phyloP scores from a whole-genome alignment of 2,113 vertebrate species.

The Gasterosteus aculeatus region DNA sequence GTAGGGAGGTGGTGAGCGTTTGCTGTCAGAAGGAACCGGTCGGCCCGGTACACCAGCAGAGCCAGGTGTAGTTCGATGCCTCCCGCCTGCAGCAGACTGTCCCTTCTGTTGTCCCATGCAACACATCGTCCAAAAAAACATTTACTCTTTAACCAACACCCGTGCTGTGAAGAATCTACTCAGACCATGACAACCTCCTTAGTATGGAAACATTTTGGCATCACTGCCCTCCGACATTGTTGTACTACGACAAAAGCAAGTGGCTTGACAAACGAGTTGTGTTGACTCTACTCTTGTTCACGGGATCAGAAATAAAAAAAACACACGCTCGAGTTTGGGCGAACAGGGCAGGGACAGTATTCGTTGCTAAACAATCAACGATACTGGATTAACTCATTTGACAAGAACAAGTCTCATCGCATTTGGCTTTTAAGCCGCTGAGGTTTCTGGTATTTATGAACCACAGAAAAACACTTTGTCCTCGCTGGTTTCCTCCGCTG shows the following conservation, averaged over 20 bases:
- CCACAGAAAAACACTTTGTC: neutral
- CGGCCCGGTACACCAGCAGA: conserved; percentile 21
- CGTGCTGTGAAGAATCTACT: conserved; percentile 24
- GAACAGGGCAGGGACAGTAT: neutral
- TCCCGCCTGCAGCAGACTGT: conserved; percentile 33
- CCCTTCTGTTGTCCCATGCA: conserved; percentile 27
- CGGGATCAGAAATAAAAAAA: neutral
- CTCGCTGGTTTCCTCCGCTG: neutral
- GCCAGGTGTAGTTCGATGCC: conserved; percentile 53
- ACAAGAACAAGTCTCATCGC: neutral
- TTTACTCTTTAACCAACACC: conserved; percentile 23
- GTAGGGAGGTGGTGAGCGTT: conserved; percentile 33
- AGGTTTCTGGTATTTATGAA: conserved; percentile 4
- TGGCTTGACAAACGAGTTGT: neutral
- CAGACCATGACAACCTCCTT: neutral
- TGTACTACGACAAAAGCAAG: neutral
- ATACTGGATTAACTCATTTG: neutral
- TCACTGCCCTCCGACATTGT: neutral
- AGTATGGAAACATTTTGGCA: neutral
- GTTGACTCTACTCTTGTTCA: neutral
- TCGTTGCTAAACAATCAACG: neutral
- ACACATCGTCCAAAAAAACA: conserved; percentile 6
- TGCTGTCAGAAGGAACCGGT: conserved; percentile 62
- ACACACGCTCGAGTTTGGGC: neutral
- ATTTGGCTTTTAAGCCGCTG: neutral